phyloP scores from a whole-genome alignment of 2,888 invertebrate genomes.

The Baccha elongata region DNA sequence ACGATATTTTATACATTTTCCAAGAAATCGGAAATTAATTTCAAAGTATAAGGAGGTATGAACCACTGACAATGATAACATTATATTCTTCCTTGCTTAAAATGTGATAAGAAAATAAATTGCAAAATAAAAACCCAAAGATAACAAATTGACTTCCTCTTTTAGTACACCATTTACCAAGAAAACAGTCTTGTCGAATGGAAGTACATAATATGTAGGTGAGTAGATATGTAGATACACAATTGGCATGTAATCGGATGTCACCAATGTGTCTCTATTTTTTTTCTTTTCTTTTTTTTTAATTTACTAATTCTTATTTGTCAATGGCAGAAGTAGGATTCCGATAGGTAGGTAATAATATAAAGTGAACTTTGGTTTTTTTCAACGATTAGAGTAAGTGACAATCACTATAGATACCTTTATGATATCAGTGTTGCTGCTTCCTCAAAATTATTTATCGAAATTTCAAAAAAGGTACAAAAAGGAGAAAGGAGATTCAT shows the following conservation, averaged over 20 bases:
- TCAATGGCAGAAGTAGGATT: slow-evolving; percentile 37
- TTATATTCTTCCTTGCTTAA: slow-evolving; percentile 4
- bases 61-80: slow-evolving; percentile 10
- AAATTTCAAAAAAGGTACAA: too few species aligned
- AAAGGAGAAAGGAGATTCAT: too few species aligned
- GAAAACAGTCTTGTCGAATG: background rate
- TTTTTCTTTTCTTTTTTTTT: slow-evolving; percentile 11
- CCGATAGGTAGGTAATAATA: too few species aligned
- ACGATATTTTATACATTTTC: slow-evolving; percentile 62
- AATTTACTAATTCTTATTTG: too few species aligned
- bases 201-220: background rate
- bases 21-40: slow-evolving; percentile 47
- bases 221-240: background rate
- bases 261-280: slow-evolving; percentile 42
- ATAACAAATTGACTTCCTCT: slow-evolving; percentile 30
- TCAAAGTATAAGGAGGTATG: background rate
- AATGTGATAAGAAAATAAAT: slow-evolving; percentile 33
- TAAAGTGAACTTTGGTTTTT: too few species aligned
- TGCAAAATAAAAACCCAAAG: background rate
- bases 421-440: too few species aligned
- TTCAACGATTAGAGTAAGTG: too few species aligned
- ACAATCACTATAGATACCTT: too few species aligned
- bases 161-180: background rate
- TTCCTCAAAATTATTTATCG: too few species aligned
- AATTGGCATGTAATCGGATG: slow-evolving; percentile 28